Evolutionary conservation across 2,797 vertebrate genomes (phyloP).

Genomic region (Urocyon cinereoargenteus): DNA sequence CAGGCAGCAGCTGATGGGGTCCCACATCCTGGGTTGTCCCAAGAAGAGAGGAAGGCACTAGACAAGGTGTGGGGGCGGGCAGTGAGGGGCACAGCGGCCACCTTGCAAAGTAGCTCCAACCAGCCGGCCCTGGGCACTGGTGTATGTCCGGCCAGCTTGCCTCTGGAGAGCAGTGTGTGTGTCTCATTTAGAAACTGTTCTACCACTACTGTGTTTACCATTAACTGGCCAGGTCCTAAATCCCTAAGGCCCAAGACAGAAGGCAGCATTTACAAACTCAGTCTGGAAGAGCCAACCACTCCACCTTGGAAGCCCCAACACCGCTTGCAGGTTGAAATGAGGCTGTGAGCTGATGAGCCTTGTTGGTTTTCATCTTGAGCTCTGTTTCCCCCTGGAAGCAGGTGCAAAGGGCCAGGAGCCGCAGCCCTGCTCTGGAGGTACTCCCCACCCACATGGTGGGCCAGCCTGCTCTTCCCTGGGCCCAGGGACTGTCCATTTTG

Average conservation of each 20-base stretch:
- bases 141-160: neutral
- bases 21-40: fast-evolving
- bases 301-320: fast-evolving
- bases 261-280: neutral
- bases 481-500: neutral
- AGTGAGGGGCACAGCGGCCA: fast-evolving
- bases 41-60: neutral
- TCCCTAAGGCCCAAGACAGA: neutral
- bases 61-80: neutral
- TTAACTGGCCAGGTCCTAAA: neutral
- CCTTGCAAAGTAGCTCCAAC: fast-evolving
- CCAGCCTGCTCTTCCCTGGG: fast-evolving
- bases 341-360: neutral
- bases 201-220: neutral
- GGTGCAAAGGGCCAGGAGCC: neutral
- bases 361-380: neutral
- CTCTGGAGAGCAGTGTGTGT: neutral
- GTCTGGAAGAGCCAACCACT: neutral
- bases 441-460: neutral
- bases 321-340: neutral
- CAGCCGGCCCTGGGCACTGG: neutral
- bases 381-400: neutral
- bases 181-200: neutral
- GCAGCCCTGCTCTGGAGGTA: neutral
- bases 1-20: neutral